Percentiles rank a stretch among this genome's conserved stretches.
These are phyloP conservation scores for Hiodon tergisus DNA, from an alignment of 2,113 vertebrate genomes.

Conservation along the genomic window DNA sequence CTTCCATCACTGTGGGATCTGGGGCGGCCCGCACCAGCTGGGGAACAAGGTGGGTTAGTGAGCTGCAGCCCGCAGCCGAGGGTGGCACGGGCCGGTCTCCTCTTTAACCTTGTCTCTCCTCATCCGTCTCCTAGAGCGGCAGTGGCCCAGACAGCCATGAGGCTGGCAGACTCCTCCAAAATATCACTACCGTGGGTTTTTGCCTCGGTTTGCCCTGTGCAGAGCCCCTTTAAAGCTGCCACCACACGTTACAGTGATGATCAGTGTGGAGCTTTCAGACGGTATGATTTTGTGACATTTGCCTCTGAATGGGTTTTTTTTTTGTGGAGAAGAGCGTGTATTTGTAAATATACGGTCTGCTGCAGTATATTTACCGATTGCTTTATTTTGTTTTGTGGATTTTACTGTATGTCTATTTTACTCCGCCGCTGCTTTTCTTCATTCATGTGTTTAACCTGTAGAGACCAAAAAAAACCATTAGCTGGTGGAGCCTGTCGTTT, in stretches of 20 bases:
- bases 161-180: constrained; percentile 16
- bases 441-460: constrained; percentile 35
- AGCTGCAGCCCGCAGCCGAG: not conserved
- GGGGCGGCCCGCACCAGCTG: not conserved
- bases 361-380: constrained; percentile 38
- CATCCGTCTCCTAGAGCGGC: constrained; percentile 50
- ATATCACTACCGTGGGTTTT: constrained; percentile 23
- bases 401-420: constrained; percentile 23
- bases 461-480: constrained; percentile 46
- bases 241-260: constrained; percentile 36
- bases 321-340: constrained; percentile 22
- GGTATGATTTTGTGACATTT: constrained; percentile 24
- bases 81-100: constrained; percentile 42
- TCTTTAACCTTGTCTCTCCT: constrained; percentile 57
- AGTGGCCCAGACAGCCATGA: constrained; percentile 27
- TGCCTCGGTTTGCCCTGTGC: not conserved
- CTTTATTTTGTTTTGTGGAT: constrained; percentile 26
- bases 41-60: not conserved
- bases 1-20: not conserved
- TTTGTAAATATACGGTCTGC: constrained; percentile 42
- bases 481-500: constrained; percentile 52
- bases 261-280: constrained; percentile 33
- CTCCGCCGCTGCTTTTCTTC: constrained; percentile 35
- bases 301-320: constrained; percentile 28
- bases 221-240: constrained; percentile 23